Percentiles rank a stretch among this genome's conserved stretches.
Evolutionary conservation across 2,797 vertebrate species (phyloP).

Genomic region (Choloepus didactylus): DNA sequence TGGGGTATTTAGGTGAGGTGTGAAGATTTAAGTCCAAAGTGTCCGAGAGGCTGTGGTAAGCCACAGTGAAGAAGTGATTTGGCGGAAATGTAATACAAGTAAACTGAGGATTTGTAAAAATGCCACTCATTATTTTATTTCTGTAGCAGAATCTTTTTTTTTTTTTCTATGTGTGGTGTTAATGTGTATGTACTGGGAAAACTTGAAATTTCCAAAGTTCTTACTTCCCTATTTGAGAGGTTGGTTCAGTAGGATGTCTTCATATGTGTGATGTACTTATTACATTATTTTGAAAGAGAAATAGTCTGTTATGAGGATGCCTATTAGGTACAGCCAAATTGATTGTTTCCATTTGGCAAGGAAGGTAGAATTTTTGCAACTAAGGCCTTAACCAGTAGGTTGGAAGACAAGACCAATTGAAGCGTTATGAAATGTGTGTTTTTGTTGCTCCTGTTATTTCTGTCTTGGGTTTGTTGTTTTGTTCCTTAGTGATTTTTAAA

Average conservation of each 20-base stretch:
- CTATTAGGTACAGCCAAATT: slow-evolving; percentile 70
- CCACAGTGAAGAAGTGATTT: background rate
- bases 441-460: slow-evolving; percentile 63
- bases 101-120: slow-evolving; percentile 25
- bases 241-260: slow-evolving; percentile 10
- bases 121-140: slow-evolving; percentile 62
- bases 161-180: background rate
- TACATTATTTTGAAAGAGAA: slow-evolving; percentile 74
- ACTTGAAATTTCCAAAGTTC: slow-evolving; percentile 76
- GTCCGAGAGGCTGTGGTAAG: background rate
- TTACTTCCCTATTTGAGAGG: slow-evolving; percentile 60
- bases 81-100: slow-evolving; percentile 5
- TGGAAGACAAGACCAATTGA: slow-evolving; percentile 69
- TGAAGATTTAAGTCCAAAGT: background rate
- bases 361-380: slow-evolving; percentile 51
- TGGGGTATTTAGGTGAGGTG: background rate
- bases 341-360: slow-evolving; percentile 64
- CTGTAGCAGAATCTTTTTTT: slow-evolving; percentile 52
- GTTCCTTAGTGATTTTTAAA: slow-evolving; percentile 79
- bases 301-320: slow-evolving; percentile 52
- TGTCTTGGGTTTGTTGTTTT: slow-evolving; percentile 62
- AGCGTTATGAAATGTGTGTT: slow-evolving; percentile 55
- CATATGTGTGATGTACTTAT: slow-evolving; percentile 77
- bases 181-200: slow-evolving; percentile 70
- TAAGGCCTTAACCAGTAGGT: slow-evolving; percentile 70